These are phyloP conservation scores for Anarrhichthys ocellatus DNA, from an alignment of 2,113 vertebrate genomes.

Conservation along the genomic window DNA sequence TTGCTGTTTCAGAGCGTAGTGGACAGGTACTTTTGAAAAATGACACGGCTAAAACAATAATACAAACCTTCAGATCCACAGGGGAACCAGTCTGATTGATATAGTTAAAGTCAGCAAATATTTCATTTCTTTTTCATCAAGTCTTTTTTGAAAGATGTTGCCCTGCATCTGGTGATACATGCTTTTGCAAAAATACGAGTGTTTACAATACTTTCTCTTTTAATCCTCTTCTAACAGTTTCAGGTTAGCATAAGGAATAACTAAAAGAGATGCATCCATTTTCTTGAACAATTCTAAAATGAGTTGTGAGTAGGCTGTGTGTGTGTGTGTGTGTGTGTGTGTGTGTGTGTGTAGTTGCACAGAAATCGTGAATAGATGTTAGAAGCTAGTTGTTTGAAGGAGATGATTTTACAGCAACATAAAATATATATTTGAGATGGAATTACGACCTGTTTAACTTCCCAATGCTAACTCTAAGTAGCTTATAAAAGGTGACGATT, in stretches of 20 bases:
- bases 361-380: too few species aligned
- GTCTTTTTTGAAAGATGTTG: background rate
- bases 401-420: too few species aligned
- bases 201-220: constrained; percentile 9
- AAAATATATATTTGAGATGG: too few species aligned
- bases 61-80: constrained; percentile 3
- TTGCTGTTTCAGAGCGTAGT: constrained; percentile 17
- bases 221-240: constrained; percentile 3
- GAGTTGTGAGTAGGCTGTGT: too few species aligned
- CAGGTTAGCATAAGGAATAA: background rate
- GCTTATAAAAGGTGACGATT: too few species aligned
- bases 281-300: too few species aligned
- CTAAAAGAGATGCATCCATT: too few species aligned
- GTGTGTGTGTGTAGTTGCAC: too few species aligned
- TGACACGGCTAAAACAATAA: constrained; percentile 19
- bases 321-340: too few species aligned
- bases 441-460: too few species aligned
- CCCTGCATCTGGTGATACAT: background rate
- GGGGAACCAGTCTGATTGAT: constrained; percentile 13
- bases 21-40: constrained; percentile 42
- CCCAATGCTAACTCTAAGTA: too few species aligned
- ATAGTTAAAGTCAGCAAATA: background rate
- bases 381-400: too few species aligned
- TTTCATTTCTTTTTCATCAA: background rate
- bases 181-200: background rate